Percentiles rank a stretch among this genome's conserved stretches.
Conservation (phyloP, 2,888 invertebrate species). For the Philhelius pedissequus region DNA sequence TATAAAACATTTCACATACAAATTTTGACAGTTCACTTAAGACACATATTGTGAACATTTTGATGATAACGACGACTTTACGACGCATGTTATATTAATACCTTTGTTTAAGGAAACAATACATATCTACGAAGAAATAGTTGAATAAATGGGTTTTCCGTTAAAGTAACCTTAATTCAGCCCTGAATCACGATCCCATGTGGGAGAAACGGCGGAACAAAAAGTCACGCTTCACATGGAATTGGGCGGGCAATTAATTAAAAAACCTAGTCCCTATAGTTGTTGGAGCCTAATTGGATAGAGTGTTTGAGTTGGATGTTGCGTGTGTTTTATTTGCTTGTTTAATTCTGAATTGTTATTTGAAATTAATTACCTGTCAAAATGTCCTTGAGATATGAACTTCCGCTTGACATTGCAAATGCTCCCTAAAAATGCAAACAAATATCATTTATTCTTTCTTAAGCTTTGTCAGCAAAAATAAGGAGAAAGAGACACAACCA, state of each 20-base stretch:
- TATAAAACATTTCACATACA: too few species aligned
- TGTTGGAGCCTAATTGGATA: conserved; percentile 15
- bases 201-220: not conserved
- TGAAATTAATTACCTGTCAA: conserved; percentile 55
- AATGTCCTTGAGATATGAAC: conserved; percentile 41
- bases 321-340: not conserved
- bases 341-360: conserved; percentile 3
- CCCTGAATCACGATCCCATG: not conserved
- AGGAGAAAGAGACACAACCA: not conserved
- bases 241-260: conserved; percentile 59
- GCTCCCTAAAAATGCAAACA: not conserved
- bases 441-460: not conserved
- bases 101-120: too few species aligned
- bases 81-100: too few species aligned
- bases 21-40: too few species aligned
- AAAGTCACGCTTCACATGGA: conserved; percentile 47
- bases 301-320: not conserved
- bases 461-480: not conserved
- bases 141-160: too few species aligned
- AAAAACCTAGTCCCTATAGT: not conserved
- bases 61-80: too few species aligned
- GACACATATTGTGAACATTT: too few species aligned
- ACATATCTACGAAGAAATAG: too few species aligned
- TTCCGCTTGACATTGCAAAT: not conserved
- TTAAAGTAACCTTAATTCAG: not conserved